Evolutionary conservation across 2,113 vertebrate genomes (phyloP), one percentile per base, ranked within the genome.

Genomic region (Chaetodon trifascialis): DNA sequence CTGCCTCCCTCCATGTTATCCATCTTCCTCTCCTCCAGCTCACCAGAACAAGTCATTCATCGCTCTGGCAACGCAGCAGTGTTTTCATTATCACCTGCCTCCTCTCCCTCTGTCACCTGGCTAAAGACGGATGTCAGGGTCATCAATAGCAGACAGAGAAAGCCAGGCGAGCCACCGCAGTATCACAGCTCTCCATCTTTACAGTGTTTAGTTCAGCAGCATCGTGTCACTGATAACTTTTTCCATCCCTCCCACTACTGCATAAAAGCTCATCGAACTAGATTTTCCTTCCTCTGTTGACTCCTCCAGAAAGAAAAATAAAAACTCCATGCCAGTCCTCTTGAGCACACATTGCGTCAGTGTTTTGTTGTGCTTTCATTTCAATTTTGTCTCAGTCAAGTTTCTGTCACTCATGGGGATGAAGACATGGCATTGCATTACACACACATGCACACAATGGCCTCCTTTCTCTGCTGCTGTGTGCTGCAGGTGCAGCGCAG

Each of bases 51-150:
- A 89, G 79, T 80, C 84, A 83, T 90, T 88, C 82, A 90, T 90
- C 21, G 77, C 69, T 83, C 74, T 73, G 80, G 84, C 74, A 84
- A 77, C 80, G n/a, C 7, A 58, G 70, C 79, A 54, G 73, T 81
- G 86, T 87, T 89, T 85, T 86, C 89, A 88, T 93, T 91, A 92
- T 92, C 80, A 77, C 77, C 79, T 89, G 85, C 69, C 85, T 86
- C 54, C 76, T 79, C 73, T 82, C 74, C 47, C 78, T 90, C 81
- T 78, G 79, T 79, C 78, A 74, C 62, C 74, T 64, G 76, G 77
- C 84, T 78, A 81, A 87, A 90, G 84, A 93, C 56, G 59, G 75
- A 88, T 87, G 89, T 68, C 68, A 38, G 71, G 80, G 79, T 81
- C 79, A 88, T 90, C 85, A 87, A 75, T 72, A 89, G 79, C 76